Evolutionary conservation across 2,113 vertebrate species (phyloP), one percentile per base, ranked within the genome.

Genomic region (Anoplopoma fimbria): DNA sequence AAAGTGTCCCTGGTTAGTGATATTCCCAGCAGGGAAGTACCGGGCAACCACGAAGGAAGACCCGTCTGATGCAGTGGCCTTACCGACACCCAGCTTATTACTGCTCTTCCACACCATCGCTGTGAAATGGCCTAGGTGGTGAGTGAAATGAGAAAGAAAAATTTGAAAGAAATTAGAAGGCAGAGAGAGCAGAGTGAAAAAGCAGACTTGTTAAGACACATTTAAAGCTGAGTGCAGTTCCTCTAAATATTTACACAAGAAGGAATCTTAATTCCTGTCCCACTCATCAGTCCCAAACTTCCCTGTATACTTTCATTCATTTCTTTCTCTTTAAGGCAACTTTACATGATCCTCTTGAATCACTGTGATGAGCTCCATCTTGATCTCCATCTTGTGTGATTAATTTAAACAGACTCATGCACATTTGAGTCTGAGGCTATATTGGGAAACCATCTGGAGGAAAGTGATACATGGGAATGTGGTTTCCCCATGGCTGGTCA

Each of bases 81-180:
- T 97, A 27, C 98, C 98, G 0, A 99, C 96, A 1, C 98, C 99
- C 88, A 99, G 94, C 91, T 95, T 96, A 89, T 95, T 97, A 4
- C 94, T 98, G 84, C 90, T 97, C 91, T 98, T 99, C 98, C 99
- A 99, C 19, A 99, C 96, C 97, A 99, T 98, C 36, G 98, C 98
- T 34, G 99, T 99, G 89, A 99, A 99, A 90, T 99, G 99, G 63
- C 99, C 99, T 99, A 84, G 38, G 79, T 57, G 40, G 77, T n/a
- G 67, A 34, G 38, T 13, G 1, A 58, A 42, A 70, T 47, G 55
- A 69, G 17, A 77, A 60, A 80, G 21, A 2, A 67, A 6, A 42
- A 69, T 19, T 4, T n/a, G 23, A 75, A 64, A 53, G 27, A 57
- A 40, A 36, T 49, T 8, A 38, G n/a, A 40, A 34, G 15, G 1